Percentiles rank a stretch among this genome's conserved stretches.
phyloP scores from a whole-genome alignment of 2,113 vertebrate species.

The Triplophysa siluroides region DNA sequence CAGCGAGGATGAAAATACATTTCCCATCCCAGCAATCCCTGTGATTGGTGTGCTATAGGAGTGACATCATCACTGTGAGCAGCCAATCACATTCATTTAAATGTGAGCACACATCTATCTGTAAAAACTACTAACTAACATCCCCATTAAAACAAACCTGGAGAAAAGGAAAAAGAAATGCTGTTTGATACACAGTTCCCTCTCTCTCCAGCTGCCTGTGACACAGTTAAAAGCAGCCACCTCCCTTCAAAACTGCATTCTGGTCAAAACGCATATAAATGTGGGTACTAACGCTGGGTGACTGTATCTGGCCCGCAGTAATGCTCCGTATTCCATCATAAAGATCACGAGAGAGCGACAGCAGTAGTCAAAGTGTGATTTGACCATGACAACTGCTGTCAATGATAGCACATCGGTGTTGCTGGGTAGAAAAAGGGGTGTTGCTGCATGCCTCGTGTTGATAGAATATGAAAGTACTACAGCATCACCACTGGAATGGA shows the following conservation, averaged over 20 bases:
- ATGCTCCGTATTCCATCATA: constrained; percentile 11
- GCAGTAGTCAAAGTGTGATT: constrained; percentile 50
- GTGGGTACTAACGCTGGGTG: neutral
- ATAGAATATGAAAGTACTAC: constrained; percentile 54
- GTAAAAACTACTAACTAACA: constrained; percentile 9
- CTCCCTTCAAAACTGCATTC: constrained; percentile 23
- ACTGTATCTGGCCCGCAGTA: neutral
- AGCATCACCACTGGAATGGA: constrained; percentile 47
- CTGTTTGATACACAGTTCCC: neutral
- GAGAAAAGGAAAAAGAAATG: constrained; percentile 7
- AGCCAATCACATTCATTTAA: neutral
- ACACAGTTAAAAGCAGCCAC: constrained; percentile 33
- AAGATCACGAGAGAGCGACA: constrained; percentile 42
- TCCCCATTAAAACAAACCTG: neutral
- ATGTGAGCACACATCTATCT: constrained; percentile 12
- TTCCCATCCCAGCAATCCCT: constrained; percentile 6
- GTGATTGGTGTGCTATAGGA: constrained; percentile 23
- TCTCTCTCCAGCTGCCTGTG: neutral
- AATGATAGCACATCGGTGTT: constrained; percentile 55
- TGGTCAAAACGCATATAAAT: constrained; percentile 17
- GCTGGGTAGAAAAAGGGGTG: constrained; percentile 59
- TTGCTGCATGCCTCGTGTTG: constrained; percentile 54
- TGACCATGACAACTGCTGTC: constrained; percentile 59
- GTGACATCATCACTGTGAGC: constrained; percentile 43
- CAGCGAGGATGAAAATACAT: constrained; percentile 19